A percentile compares a stretch with the other conserved stretches of the same genome.
phyloP scores from a whole-genome alignment of 2,888 invertebrate species.

The Dryomyza anilis region DNA sequence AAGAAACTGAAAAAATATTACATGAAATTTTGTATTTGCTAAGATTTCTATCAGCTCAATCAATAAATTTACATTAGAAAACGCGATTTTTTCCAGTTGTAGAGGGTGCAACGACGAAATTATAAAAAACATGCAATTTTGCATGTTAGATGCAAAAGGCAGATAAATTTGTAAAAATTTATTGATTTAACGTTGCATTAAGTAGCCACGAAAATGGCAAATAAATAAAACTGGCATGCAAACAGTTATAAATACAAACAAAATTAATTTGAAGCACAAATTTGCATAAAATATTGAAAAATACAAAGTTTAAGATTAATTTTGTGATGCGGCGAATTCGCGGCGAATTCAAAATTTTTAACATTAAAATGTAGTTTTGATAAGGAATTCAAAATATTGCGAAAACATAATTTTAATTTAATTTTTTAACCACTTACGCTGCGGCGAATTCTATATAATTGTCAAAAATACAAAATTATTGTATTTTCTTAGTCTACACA shows the following conservation, averaged over 20 bases:
- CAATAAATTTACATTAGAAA: slow-evolving; percentile 26
- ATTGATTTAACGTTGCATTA: slow-evolving; percentile 22
- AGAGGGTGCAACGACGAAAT: slow-evolving; percentile 9
- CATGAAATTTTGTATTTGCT: neutral
- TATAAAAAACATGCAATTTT: slow-evolving; percentile 30
- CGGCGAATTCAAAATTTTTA: neutral
- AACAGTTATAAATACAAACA: too few relatives aligned
- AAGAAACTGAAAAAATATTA: neutral
- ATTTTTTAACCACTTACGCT: neutral
- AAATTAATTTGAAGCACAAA: too few relatives aligned
- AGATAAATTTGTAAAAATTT: slow-evolving; percentile 8
- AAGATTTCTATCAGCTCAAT: slow-evolving; percentile 25
- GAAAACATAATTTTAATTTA: neutral
- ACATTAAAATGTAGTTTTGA: neutral
- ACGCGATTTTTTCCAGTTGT: neutral
- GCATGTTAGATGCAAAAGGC: slow-evolving; percentile 23
- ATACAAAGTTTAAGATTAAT: neutral
- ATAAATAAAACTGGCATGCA: too few relatives aligned
- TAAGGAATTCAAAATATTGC: neutral
- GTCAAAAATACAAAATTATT: too few relatives aligned
- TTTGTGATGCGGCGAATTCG: neutral
- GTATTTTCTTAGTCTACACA: too few relatives aligned
- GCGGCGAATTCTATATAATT: neutral
- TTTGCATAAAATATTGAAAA: slow-evolving; percentile 18
- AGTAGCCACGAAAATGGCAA: neutral